Base-by-base conservation (phyloP, 2,797 vertebrate genomes). In the Amazona finschi region DNA sequence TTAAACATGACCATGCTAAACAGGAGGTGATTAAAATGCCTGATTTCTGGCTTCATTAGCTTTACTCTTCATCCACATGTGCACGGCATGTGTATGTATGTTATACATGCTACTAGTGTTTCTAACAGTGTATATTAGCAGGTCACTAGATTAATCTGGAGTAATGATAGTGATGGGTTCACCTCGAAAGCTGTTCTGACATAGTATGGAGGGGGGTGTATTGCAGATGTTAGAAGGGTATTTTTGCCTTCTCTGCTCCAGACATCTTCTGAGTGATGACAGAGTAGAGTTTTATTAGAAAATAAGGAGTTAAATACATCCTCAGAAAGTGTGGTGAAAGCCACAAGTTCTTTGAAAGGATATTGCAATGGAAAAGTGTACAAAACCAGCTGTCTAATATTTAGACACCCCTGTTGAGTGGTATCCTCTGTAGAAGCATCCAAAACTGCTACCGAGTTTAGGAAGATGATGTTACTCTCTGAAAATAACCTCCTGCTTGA, bases 401-500 rank as follows among this genome's bases (percentile, higher is more conserved):
- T 72, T 62, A 46, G 30, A 19, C 27, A 17, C 8, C 12, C 1
- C 12, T 67, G 67, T 21, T 58, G 38, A 67, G 41, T 12, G n/a
- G 24, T 30, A 41, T 46, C 44, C 43, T 39, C 36, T 47, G 33
- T 47, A 39, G 77, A 76, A 95, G 41, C 14, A 64, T 25, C 83
- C 49, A 5, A 25, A 71, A 46, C 52, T 85, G 65, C 61, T 30
- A 14, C 2, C 52, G 61, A 38, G 69, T 87, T 89, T 57, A 46
- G 36, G 71, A 66, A 46, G 75, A 43, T 85, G 61, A 61, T 91
- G 47, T 61, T 69, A 65, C 65, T 18, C 41, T 87, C 79, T 89
- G 75, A 57, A 94, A 94, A 92, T 91, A 91, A 69, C 33, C 58
- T 85, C n/a, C 27, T 50, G 2, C 50, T 75, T 74, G 93, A 83